Evolutionary conservation across 2,113 vertebrate species (phyloP), one percentile per base, ranked within the genome.

Genomic region (Mirounga angustirostris): DNA sequence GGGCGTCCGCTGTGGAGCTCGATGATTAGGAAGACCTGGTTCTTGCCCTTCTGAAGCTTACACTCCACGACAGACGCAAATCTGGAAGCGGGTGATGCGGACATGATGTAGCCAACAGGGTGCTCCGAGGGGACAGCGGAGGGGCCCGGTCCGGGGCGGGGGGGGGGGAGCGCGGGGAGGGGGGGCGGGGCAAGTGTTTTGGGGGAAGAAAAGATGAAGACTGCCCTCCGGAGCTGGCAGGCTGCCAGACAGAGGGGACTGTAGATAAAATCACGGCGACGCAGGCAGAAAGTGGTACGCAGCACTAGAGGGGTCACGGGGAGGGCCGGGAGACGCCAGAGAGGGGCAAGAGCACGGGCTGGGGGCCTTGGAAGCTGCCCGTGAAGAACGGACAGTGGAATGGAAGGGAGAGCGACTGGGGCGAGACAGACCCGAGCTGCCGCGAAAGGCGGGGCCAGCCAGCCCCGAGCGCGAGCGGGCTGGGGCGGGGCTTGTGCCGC

Each of bases 401-500:
- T 0, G 10, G 58, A 10, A 80, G 46, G 73, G 28, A 59, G 26
- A 36, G 73, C 4, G 28, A 78, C n/a, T 16, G 5, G 46, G 33
- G 21, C 26, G 13, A 3, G 15, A 58, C 16, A 63, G 81, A 36
- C 43, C 24, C 28, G 76, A 65, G 46, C 18, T 22, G 4, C 40
- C 30, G 19, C 21, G 2, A 9, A 84, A 56, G 0, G 22, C 21
- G 5, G 19, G 13, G n/a, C 4, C 0, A 2, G 50, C 40, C 1
- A 19, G n/a, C 65, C 24, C 65, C 26, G 28, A 24, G 59, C 0
- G 2, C 21, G 0, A 4, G 15, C 30, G 7, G 5, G 36, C 5
- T 2, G 40, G 40, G 71, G 22, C 71, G 40, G 5, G 24, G 33
- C 65, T 8, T 63, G 4, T 2, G 2, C n/a, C 0, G 10, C 0